A percentile compares a stretch with the other conserved stretches of the same genome.
These are phyloP conservation scores for Gasteruption jaculator DNA, from an alignment of 2,888 invertebrate species.

Conservation along the genomic window DNA sequence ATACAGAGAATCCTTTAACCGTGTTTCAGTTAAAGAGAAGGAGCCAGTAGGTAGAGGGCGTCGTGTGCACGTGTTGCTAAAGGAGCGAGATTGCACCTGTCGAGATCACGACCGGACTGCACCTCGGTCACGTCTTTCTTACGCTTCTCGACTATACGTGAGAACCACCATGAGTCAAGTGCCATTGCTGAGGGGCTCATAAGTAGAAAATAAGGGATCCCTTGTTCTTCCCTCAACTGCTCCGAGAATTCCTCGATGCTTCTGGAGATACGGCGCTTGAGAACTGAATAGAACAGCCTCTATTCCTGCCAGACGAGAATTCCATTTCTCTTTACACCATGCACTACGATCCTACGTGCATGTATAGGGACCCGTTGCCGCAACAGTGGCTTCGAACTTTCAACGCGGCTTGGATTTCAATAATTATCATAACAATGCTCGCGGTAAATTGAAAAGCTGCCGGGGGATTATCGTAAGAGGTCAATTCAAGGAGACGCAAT, in stretches of 20 bases:
- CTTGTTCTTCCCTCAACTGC: constrained; percentile 34
- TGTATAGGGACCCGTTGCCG: no score
- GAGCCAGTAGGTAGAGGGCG: no score
- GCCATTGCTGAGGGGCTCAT: constrained; percentile 32
- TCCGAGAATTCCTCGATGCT: constrained; percentile 35
- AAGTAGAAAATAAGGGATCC: constrained; percentile 46
- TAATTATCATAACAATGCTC: no score
- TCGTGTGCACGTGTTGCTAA: constrained; percentile 25
- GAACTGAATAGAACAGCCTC: constrained; percentile 27
- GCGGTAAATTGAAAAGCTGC: no score
- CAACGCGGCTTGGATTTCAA: no score
- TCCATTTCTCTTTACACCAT: no score
- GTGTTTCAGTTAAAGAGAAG: constrained; percentile 18
- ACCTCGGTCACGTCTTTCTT: constrained; percentile 39
- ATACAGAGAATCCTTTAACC: constrained; percentile 15
- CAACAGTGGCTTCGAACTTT: no score
- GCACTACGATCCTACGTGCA: no score
- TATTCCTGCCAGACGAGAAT: no score
- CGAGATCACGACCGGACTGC: constrained; percentile 31
- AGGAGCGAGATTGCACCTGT: constrained; percentile 37
- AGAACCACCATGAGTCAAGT: constrained; percentile 32
- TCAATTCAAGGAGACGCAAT: no score
- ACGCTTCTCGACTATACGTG: constrained; percentile 37
- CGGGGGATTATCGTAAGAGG: no score
- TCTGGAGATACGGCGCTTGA: constrained; percentile 25